phyloP scores from a whole-genome alignment of 2,113 vertebrate genomes.

The Spheniscus mendiculus region DNA sequence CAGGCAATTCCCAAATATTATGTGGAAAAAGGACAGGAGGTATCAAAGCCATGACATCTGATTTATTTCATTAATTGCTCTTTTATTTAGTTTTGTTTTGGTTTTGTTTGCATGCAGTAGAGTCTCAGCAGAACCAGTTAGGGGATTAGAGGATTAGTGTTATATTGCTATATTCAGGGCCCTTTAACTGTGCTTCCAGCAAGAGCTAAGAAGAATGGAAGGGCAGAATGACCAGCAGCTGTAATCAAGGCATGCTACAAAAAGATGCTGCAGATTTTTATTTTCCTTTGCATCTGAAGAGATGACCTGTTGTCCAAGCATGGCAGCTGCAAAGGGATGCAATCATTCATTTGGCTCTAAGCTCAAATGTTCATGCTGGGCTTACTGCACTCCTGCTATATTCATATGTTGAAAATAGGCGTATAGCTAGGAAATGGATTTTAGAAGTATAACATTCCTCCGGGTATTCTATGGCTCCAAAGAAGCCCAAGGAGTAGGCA shows the following conservation, averaged over 20 bases:
- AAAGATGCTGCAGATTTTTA: neutral
- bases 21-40: neutral
- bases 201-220: neutral
- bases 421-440: neutral
- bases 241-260: neutral
- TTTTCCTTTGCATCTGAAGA: neutral
- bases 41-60: neutral
- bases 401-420: neutral
- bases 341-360: neutral
- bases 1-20: neutral
- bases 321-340: neutral
- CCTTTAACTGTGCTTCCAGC: neutral
- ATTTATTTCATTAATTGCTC: neutral
- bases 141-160: neutral
- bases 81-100: neutral
- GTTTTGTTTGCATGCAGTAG: neutral
- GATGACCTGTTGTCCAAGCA: neutral
- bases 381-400: neutral
- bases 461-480: neutral
- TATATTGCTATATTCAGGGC: neutral
- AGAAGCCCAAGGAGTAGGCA: neutral
- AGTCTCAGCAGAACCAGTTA: neutral
- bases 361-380: neutral
- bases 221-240: neutral
- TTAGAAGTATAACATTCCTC: neutral